Evolutionary conservation across 1,140 invertebrate species (phyloP).

Genomic region (Pseudobourletiella spinata): DNA sequence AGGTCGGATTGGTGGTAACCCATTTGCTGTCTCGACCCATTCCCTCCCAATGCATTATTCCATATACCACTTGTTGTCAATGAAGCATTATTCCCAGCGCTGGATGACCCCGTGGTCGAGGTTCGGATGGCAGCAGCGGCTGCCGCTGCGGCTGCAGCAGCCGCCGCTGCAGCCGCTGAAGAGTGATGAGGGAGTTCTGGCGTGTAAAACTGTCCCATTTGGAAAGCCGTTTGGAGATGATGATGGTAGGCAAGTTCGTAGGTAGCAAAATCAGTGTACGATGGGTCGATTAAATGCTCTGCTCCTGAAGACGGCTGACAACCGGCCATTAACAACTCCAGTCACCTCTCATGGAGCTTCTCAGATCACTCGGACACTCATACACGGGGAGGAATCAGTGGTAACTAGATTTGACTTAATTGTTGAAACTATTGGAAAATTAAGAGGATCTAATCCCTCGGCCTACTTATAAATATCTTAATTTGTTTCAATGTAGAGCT

Average conservation of each 20-base stretch:
- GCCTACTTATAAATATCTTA: too few species aligned
- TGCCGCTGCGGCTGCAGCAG: too few species aligned
- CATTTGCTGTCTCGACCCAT: neutral
- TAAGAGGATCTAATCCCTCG: too few species aligned
- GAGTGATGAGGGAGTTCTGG: conserved; percentile 29
- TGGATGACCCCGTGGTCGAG: neutral
- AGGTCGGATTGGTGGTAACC: neutral
- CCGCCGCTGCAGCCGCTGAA: conserved; percentile 33
- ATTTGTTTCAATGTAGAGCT: too few species aligned
- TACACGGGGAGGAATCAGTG: too few species aligned
- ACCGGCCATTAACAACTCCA: neutral
- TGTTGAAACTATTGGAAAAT: too few species aligned
- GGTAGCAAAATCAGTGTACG: conserved; percentile 17
- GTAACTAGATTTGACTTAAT: too few species aligned
- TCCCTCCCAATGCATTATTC: neutral
- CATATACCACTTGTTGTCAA: neutral
- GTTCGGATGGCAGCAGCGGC: conserved; percentile 26
- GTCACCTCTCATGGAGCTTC: neutral
- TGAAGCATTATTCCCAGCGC: neutral
- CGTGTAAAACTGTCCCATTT: conserved; percentile 36
- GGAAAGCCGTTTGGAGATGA: conserved; percentile 28
- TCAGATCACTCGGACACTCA: too few species aligned
- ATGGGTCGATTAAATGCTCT: neutral
- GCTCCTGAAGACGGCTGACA: neutral
- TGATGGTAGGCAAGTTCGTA: conserved; percentile 32